phyloP scores from a whole-genome alignment of 37 sponge, comb jelly and placozoan species.

The Aplysina aerophoba region DNA sequence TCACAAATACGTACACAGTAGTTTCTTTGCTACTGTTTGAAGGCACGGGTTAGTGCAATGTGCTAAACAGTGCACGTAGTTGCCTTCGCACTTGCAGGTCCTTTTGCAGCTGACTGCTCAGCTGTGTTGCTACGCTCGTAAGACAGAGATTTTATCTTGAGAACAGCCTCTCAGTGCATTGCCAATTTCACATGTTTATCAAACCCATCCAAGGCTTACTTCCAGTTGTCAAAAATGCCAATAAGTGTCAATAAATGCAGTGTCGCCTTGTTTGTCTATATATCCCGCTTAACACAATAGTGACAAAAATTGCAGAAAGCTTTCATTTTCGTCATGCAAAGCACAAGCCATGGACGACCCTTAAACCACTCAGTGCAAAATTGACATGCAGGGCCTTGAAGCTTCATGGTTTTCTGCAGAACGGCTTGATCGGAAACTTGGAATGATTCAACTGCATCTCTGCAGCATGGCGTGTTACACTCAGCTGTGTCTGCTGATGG shows the following conservation, averaged over 20 bases:
- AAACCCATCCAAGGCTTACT: conserved; percentile 34
- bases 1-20: conserved; percentile 11
- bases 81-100: conserved; percentile 13
- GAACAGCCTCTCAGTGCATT: conserved; percentile 35
- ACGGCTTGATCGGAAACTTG: too few relatives aligned
- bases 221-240: conserved; percentile 55
- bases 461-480: too few relatives aligned
- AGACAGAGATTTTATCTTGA: conserved; percentile 26
- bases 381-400: too few relatives aligned
- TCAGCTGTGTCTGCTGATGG: too few relatives aligned
- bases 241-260: conserved; percentile 16
- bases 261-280: conserved; percentile 27
- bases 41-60: conserved; percentile 25
- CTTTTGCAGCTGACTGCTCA: neutral
- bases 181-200: conserved; percentile 16
- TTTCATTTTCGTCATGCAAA: conserved; percentile 13
- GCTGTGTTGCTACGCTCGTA: neutral
- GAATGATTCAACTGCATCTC: too few relatives aligned
- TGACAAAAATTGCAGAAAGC: conserved; percentile 21
- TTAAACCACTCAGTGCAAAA: too few relatives aligned
- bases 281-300: neutral
- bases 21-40: neutral
- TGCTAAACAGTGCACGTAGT: conserved; percentile 42
- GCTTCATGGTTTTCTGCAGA: too few relatives aligned
- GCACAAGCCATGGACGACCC: too few relatives aligned